A percentile compares a stretch with the other conserved stretches of the same genome.
Evolutionary conservation across 2,888 invertebrate species (phyloP).

Genomic region (Aphidius colemani): DNA sequence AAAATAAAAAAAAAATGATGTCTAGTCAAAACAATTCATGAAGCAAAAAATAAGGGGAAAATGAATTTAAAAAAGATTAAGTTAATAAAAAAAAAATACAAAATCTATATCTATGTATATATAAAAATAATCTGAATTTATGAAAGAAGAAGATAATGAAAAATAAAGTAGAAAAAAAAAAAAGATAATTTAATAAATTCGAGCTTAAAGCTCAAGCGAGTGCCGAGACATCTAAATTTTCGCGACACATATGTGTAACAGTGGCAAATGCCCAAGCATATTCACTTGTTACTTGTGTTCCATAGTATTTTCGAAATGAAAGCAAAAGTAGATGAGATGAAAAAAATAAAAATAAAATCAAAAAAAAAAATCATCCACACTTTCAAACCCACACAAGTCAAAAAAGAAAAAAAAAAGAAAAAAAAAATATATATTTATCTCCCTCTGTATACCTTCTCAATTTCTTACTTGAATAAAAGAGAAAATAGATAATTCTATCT

Average conservation of each 20-base stretch:
- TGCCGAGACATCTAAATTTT: conserved; percentile 26
- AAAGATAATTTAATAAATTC: conserved; percentile 10
- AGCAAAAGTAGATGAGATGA: too few relatives aligned
- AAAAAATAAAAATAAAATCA: too few relatives aligned
- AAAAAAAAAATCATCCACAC: too few relatives aligned
- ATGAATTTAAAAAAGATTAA: conserved; percentile 19
- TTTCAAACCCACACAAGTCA: too few relatives aligned
- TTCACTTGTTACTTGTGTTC: too few relatives aligned
- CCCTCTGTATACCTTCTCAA: too few relatives aligned
- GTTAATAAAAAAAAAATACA: conserved; percentile 1
- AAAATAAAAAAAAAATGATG: conserved; percentile 22
- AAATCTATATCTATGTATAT: neutral
- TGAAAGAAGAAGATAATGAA: conserved; percentile 3
- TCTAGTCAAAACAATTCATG: conserved; percentile 54
- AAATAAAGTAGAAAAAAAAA: conserved; percentile 17
- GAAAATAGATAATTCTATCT: conserved; percentile 22
- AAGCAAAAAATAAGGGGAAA: conserved; percentile 51
- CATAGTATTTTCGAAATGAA: too few relatives aligned
- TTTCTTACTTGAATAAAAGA: too few relatives aligned
- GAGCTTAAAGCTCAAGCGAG: conserved; percentile 13
- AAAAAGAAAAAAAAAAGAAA: too few relatives aligned
- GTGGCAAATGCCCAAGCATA: conserved; percentile 11
- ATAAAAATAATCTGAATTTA: neutral
- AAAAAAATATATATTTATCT: too few relatives aligned
- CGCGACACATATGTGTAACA: conserved; percentile 31